These are phyloP conservation scores for Nephrotoma flavescens DNA, from an alignment of 2,888 invertebrate genomes.

Conservation along the genomic window DNA sequence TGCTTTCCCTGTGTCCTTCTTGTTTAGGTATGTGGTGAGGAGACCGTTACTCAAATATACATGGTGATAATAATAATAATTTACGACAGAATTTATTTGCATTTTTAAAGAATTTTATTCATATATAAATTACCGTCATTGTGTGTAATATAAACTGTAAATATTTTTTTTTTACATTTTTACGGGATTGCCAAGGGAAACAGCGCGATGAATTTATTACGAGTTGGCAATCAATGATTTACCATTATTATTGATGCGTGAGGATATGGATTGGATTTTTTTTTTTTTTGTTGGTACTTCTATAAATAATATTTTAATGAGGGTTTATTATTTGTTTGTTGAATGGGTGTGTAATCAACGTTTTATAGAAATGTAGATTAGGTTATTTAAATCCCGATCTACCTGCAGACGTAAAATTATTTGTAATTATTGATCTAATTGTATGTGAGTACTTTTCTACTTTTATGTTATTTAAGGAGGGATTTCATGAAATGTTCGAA, in stretches of 20 bases:
- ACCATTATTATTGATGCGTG: background rate
- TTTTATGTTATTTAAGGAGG: no score
- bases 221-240: background rate
- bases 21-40: background rate
- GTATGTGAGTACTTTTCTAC: background rate
- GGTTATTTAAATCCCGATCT: background rate
- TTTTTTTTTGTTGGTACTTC: background rate
- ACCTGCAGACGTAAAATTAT: background rate
- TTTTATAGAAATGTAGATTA: background rate
- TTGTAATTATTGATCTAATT: background rate
- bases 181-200: background rate
- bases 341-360: background rate
- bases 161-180: background rate
- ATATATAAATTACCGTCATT: background rate
- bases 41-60: background rate
- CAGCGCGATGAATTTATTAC: background rate
- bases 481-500: no score
- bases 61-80: background rate
- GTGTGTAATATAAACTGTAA: background rate
- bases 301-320: background rate
- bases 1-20: background rate
- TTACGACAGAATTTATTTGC: background rate
- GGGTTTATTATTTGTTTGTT: background rate
- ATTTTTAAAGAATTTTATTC: background rate
- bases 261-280: background rate